Base-by-base conservation (phyloP, 2,113 vertebrate genomes). In the Misgurnus anguillicaudatus region DNA sequence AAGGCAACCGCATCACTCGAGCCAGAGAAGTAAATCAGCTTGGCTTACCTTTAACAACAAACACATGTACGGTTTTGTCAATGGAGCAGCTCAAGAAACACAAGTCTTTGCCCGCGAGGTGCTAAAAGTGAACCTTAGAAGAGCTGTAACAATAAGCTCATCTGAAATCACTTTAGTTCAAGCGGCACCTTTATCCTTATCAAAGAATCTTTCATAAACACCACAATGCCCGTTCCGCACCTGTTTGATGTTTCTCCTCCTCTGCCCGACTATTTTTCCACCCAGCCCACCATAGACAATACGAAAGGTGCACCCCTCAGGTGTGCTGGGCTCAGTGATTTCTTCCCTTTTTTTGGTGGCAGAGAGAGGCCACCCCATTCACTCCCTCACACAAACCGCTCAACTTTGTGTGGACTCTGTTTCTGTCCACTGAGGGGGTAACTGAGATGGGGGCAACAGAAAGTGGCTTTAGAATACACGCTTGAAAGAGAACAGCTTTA, bases 401-500 rank as follows among this genome's bases (percentile, higher is more conserved):
- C 70, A 91, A 72, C 87, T 92, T 90, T 93, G 89, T 89, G 85
- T 90, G 93, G 94, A 93, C 90, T 97, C 95, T 86, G 89, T 96
- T 96, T 96, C 88, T 87, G 88, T 91, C 93, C 51, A 85, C 90
- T 87, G 91, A 84, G 83, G 83, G 93, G 96, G 94, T 96, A 98
- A 92, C 86, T 84, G 93, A 97, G 95, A 94, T 91, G 92, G 88
- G 84, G 88, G 90, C 86, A 93, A 93, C 89, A 93, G 90, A 93
- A 94, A 93, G 94, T 94, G 93, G 94, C 94, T 93, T 94, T 94
- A 93, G 94, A 96, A 92, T 83, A 61, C 84, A 74, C 82, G 89
- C 93, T 93, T 96, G 89, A 94, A 98, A 97, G 96, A 94, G 93
- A 93, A 96, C 95, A 94, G 96, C 96, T 98, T 95, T 94, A 95